Base-by-base conservation (phyloP, 2,113 vertebrate species). In the Seriola aureovittata region DNA sequence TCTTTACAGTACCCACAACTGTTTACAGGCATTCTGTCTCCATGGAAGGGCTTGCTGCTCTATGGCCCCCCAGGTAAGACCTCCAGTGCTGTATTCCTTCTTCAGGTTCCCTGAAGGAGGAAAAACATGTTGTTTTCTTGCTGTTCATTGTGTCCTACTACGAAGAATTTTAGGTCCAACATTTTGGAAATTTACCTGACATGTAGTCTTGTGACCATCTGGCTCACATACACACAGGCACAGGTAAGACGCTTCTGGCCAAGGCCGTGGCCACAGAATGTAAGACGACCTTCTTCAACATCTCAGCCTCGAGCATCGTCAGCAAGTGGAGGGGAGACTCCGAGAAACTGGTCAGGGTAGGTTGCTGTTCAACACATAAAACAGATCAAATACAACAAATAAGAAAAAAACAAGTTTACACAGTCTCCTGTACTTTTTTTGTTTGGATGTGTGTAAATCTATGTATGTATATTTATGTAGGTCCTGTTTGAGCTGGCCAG, bases 291-390 rank as follows among this genome's bases (percentile, higher is more conserved):
- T 99, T 99, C 94, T 99, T 99, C 90, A 99, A 99, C 92, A 99
- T 99, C 86, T 99, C 98, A 1, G 97, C 98, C 9, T 98, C 98
- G 67, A 99, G 97, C 87, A 99, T 99, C 50, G 97, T 99, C 91
- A 99, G 98, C 95, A 99, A 99, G 82, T 99, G 98, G 98, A 97
- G 98, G 52, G 97, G 98, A 25, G 97, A 99, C 89, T 99, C 98
- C 0, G 98, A 99, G 92, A 99, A 99, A 79, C 96, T 99, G 55
- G 97, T 99, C 79, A 92, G 96, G 96, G 98, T 99, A 94, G 87
- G 89, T 62, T 21, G 0, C 38, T 34, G 17, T 13, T 36, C 13
- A 71, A 1, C 23, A 38, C 13, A 23, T 3, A 10, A 12, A 38
- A 19, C 7, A 46, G 6, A 11, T 57, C 12, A 62, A 32, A 23